Evolutionary conservation across 2,888 invertebrate species (phyloP).

Genomic region (Erebia epiphron): DNA sequence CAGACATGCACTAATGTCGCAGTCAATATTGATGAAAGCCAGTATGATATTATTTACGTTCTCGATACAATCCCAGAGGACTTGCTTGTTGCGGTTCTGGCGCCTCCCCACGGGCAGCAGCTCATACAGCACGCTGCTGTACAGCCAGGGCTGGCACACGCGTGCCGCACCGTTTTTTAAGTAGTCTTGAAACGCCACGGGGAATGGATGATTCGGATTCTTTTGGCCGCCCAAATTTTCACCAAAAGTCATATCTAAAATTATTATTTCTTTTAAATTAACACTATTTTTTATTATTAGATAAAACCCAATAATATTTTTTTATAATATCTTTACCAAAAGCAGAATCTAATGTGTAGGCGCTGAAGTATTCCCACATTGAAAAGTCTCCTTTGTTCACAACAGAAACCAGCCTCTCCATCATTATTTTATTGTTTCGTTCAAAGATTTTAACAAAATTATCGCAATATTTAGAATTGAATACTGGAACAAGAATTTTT

Average conservation of each 20-base stretch:
- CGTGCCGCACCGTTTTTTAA: not conserved
- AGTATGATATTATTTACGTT: not conserved
- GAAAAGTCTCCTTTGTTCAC: slow-evolving; percentile 46
- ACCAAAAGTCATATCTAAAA: slow-evolving; percentile 5
- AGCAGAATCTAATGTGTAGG: slow-evolving; percentile 55
- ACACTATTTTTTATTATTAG: not conserved
- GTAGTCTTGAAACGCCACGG: not conserved
- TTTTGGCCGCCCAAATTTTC: not conserved
- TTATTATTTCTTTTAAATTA: not conserved
- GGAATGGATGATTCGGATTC: not conserved
- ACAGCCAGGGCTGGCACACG: slow-evolving; percentile 11
- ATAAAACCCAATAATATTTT: not conserved
- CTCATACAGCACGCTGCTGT: not conserved
- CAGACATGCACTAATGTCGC: no score
- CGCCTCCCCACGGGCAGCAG: not conserved
- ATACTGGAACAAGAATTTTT: slow-evolving; percentile 53
- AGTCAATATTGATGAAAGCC: no score
- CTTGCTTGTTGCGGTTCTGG: not conserved
- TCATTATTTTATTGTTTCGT: slow-evolving; percentile 48
- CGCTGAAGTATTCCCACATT: slow-evolving; percentile 50
- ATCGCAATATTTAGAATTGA: slow-evolving; percentile 50
- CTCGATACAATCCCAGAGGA: not conserved
- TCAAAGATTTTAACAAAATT: slow-evolving; percentile 51
- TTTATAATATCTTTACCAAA: slow-evolving; percentile 46
- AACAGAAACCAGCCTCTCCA: slow-evolving; percentile 40